A percentile compares a stretch with the other conserved stretches of the same genome.
Evolutionary conservation across 2,888 invertebrate species (phyloP).

Genomic region (Tubulanus polymorphus): DNA sequence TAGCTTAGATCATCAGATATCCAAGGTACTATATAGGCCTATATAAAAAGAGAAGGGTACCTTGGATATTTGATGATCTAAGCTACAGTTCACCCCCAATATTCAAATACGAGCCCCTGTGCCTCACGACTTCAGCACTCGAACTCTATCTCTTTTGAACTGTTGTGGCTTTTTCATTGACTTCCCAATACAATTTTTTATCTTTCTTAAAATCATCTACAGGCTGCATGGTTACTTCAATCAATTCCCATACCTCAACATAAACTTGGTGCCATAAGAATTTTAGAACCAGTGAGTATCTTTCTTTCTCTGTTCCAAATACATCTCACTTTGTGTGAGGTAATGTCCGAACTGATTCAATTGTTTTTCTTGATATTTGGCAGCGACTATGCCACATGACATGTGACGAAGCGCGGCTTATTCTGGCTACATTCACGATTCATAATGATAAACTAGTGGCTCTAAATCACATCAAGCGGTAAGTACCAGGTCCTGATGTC

Average conservation of each 20-base stretch:
- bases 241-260: constrained; percentile 44
- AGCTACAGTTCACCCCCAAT: too few species aligned
- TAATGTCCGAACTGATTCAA: not conserved
- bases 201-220: too few species aligned
- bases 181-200: too few species aligned
- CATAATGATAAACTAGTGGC: constrained; percentile 49
- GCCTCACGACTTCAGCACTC: too few species aligned
- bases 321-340: not conserved
- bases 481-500: constrained; percentile 5
- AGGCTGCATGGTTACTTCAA: constrained; percentile 44
- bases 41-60: too few species aligned
- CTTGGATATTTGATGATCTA: too few species aligned
- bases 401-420: constrained; percentile 46
- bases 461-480: constrained; percentile 50
- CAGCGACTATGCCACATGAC: constrained; percentile 50
- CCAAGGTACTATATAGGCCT: too few species aligned
- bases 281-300: constrained; percentile 47
- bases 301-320: not conserved
- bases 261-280: constrained; percentile 44
- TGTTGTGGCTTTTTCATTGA: too few species aligned
- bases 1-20: too few species aligned
- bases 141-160: too few species aligned
- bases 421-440: constrained; percentile 44
- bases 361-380: constrained; percentile 10
- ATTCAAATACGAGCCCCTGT: too few species aligned